phyloP scores from a whole-genome alignment of 64 coral and sea anemone species.

The Pocillopora damicornis region DNA sequence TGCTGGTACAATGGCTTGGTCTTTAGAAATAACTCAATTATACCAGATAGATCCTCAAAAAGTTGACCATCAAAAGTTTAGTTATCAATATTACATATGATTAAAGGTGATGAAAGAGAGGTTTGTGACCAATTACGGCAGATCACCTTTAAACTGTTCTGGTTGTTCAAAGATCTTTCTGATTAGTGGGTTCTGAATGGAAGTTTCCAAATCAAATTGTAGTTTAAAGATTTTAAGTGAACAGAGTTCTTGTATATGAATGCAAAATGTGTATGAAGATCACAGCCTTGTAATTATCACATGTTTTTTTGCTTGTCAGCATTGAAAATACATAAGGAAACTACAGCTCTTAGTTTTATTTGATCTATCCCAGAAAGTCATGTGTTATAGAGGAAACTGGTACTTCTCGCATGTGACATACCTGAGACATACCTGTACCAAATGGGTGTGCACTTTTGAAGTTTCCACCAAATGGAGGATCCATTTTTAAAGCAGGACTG shows the following conservation, averaged over 20 bases:
- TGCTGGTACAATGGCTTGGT: no score
- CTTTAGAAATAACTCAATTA: no score
- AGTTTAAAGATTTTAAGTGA: not conserved
- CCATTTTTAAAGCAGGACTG: constrained; percentile 18
- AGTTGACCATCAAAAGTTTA: no score
- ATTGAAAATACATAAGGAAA: not conserved
- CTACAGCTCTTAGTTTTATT: not conserved
- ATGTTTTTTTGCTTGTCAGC: not conserved
- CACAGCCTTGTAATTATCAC: not conserved
- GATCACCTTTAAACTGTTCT: no score
- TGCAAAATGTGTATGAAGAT: not conserved
- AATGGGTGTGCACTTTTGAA: constrained; percentile 1
- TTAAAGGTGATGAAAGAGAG: no score
- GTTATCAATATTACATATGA: no score
- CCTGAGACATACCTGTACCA: not conserved
- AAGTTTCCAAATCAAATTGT: no score
- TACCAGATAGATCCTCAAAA: no score
- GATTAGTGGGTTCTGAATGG: no score
- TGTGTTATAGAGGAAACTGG: constrained; percentile 9
- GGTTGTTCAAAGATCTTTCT: no score
- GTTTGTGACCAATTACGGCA: no score
- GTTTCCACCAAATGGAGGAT: not conserved
- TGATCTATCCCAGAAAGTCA: constrained; percentile 1
- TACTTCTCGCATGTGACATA: constrained; percentile 33
- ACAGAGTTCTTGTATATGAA: not conserved